Evolutionary conservation across 2,888 invertebrate species (phyloP), one percentile per base, ranked within the genome.

Genomic region (Cryptophagus acutangulus): DNA sequence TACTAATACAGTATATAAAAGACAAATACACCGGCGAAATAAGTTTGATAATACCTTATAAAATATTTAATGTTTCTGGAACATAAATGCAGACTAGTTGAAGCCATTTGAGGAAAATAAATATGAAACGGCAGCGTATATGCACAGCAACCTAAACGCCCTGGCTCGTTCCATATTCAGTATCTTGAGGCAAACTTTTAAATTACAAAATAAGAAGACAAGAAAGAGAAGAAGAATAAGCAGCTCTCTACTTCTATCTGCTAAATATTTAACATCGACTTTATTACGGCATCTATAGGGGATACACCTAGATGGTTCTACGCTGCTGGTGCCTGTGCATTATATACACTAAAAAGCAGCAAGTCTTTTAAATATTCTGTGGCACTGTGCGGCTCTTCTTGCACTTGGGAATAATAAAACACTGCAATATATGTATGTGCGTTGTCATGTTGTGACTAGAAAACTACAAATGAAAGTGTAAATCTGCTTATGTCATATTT

Each of bases 231-330:
- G 42, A 53, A 53, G 48, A 55, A 58, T 57, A 61, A 59, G 57
- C 54, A 52, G 53, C 54, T 52, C 20, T 43, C 52, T 49, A 55
- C 52, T 54, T 58, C 51, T 39, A 54, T 52, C 58, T 54, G 59
- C 54, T 63, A 62, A 63, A 62, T 61, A 62, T 61, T 61, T 62
- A 61, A 61, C 59, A 54, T 59, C 56, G 58, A 57, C 59, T 63
- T 61, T 62, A 62, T 62, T 61, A 62, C 52, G 48, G 54, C 53
- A 48, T 51, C 50, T 41, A 39, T n/a, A n/a, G n/a, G 46, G 49
- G 49, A 51, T 40, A 26, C 5, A 36, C 24, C 33, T 35, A 29
- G 43, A 41, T 30, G 24, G 36, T 35, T n/a, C n/a, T n/a, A n/a
- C n/a, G n/a, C n/a, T n/a, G n/a, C n/a, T n/a, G n/a, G n/a, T n/a